Conservation (phyloP, 2,113 vertebrate genomes). For the Onychorhynchus coronatus region DNA sequence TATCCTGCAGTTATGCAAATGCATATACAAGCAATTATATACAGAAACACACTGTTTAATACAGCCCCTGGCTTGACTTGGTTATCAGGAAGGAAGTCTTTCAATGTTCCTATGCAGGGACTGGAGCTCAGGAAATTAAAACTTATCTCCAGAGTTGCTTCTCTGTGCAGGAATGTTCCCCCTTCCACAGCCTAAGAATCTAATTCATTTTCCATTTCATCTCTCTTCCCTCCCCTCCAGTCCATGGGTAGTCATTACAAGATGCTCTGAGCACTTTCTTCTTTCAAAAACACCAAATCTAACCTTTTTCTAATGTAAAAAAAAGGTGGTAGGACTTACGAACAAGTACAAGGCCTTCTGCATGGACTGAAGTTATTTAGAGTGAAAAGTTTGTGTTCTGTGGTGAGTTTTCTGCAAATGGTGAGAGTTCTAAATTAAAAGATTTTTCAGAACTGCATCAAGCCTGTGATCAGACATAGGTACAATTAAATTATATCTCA, state of each 20-base stretch:
- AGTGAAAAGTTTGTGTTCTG: neutral
- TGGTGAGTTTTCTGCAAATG: neutral
- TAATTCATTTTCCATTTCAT: slow-evolving; percentile 44
- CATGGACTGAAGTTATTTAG: neutral
- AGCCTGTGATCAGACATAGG: neutral
- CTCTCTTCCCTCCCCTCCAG: neutral
- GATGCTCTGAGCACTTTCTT: neutral
- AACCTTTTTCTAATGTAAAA: neutral
- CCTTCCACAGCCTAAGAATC: slow-evolving; percentile 29
- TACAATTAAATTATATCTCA: neutral
- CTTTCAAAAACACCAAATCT: neutral
- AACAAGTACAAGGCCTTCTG: neutral
- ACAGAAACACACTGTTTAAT: neutral
- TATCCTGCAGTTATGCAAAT: neutral
- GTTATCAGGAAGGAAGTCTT: slow-evolving; percentile 56
- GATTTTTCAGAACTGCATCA: neutral
- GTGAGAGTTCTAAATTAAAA: neutral
- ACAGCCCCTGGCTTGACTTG: slow-evolving; percentile 43
- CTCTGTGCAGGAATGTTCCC: slow-evolving; percentile 51
- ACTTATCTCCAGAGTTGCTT: slow-evolving; percentile 52
- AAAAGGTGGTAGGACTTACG: neutral
- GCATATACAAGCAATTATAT: neutral
- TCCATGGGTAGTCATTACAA: neutral
- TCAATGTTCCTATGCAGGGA: slow-evolving; percentile 40
- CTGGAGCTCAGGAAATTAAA: slow-evolving; percentile 63